Evolutionary conservation across 2,888 invertebrate genomes (phyloP), one percentile per base, ranked within the genome.

Genomic region (Anthoptus insignis): DNA sequence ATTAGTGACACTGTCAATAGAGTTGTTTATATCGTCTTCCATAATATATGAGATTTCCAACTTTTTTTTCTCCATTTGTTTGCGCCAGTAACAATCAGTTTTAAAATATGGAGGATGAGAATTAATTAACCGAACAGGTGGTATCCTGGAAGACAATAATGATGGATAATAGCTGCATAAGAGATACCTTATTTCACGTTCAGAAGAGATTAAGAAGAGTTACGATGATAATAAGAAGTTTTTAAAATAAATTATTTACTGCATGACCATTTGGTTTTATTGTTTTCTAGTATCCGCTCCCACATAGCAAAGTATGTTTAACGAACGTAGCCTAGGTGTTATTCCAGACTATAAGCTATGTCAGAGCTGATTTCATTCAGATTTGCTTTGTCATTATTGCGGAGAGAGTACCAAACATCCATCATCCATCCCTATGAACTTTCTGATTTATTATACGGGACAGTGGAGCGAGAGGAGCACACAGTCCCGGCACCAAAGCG

Each of bases 111-210:
- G 63, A 67, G 73, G 70, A 73, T 66, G 73, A 70, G 68, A 72
- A 68, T 63, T 71, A 69, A 64, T 66, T 63, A 74, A 64, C 73
- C 70, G 72, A 74, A 69, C 89, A 91, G 89, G 89, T 86, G 76
- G 86, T 86, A 88, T 84, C 89, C 91, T 89, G 92, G 88, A 88
- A 87, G 92, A 93, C 92, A 93, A 92, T 93, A 93, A 93, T 91
- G 89, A 86, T 81, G 88, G 84, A 86, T 87, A 86, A 88, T 90
- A 90, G 88, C 87, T 84, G 83, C 82, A 73, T 86, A 87, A 85
- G 79, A 89, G 79, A 82, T 83, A 87, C 83, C 81, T 86, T 86
- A 88, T 87, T 89, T 87, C 86, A 87, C 81, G 84, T 88, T 87
- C 84, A 85, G 81, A 82, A 83, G 86, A 83, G 81, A 81, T 84